Percentiles rank a stretch among this genome's conserved stretches.
These are phyloP conservation scores for Euphydryas editha DNA, from an alignment of 2,888 invertebrate species.

Conservation along the genomic window DNA sequence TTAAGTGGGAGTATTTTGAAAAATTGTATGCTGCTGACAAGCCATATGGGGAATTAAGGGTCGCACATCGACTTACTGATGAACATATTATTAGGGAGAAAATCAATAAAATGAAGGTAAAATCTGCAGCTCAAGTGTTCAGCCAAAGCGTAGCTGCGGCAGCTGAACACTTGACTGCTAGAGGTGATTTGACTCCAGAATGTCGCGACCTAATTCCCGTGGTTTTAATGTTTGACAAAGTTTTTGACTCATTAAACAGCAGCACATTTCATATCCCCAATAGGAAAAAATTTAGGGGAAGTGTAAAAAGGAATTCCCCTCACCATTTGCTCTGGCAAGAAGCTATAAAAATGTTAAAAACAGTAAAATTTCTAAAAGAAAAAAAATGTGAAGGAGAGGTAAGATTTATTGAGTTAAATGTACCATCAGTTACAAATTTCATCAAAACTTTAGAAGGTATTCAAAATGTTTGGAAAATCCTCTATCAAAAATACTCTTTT, in stretches of 20 bases:
- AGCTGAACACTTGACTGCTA: too few relatives aligned
- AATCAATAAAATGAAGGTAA: too few relatives aligned
- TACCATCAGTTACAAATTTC: conserved; percentile 43
- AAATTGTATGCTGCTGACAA: conserved; percentile 42
- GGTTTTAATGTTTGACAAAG: conserved; percentile 27
- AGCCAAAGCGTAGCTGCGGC: too few relatives aligned
- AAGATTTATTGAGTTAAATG: conserved; percentile 40
- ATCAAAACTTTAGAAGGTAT: conserved; percentile 33
- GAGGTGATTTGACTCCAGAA: too few relatives aligned
- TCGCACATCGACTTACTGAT: conserved; percentile 45
- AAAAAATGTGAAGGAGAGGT: conserved; percentile 30
- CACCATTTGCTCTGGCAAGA: conserved; percentile 39
- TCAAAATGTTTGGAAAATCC: conserved; percentile 27
- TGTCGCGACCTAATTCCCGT: too few relatives aligned
- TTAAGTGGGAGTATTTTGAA: conserved; percentile 46
- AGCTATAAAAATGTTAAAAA: conserved; percentile 33
- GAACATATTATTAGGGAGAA: conserved; percentile 41
- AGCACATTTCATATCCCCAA: conserved; percentile 6
- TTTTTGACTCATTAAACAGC: conserved; percentile 42
- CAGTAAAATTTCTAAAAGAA: conserved; percentile 29
- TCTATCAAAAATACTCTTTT: conserved; percentile 29
- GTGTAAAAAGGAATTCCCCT: conserved; percentile 32
- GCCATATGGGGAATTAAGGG: conserved; percentile 40
- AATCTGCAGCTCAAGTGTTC: too few relatives aligned
- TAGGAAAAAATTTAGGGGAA: conserved; percentile 29